These are phyloP conservation scores for Neolamprologus toae DNA, from an alignment of 2,113 vertebrate species.

Conservation along the genomic window DNA sequence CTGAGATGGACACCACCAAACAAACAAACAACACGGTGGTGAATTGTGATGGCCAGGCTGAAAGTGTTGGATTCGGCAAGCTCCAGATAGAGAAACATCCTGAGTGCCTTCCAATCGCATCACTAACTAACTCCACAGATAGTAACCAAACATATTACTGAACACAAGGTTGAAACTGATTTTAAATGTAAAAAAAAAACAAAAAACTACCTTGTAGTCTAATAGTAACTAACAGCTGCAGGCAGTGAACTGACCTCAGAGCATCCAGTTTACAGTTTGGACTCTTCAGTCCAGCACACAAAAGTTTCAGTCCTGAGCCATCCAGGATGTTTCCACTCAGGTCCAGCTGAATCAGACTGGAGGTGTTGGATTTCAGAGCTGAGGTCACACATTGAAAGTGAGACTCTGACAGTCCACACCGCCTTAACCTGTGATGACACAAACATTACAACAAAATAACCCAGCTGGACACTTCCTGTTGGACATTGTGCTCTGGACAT, in stretches of 20 bases:
- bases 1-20: background rate
- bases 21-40: background rate
- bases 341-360: background rate
- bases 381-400: background rate
- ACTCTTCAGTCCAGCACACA: background rate
- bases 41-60: background rate
- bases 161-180: background rate
- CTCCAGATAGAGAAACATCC: background rate
- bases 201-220: background rate
- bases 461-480: background rate
- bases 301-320: background rate
- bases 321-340: background rate
- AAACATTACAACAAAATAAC: background rate
- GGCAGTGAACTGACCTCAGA: background rate
- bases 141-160: background rate
- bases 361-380: background rate
- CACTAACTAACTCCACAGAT: background rate
- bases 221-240: background rate
- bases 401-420: background rate
- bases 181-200: fast-evolving
- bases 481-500: background rate
- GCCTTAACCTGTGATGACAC: background rate
- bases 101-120: background rate
- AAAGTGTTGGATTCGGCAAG: background rate
- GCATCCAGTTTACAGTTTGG: background rate